Evolutionary conservation across 2,888 invertebrate species (phyloP).

Genomic region (Tillus elongatus): DNA sequence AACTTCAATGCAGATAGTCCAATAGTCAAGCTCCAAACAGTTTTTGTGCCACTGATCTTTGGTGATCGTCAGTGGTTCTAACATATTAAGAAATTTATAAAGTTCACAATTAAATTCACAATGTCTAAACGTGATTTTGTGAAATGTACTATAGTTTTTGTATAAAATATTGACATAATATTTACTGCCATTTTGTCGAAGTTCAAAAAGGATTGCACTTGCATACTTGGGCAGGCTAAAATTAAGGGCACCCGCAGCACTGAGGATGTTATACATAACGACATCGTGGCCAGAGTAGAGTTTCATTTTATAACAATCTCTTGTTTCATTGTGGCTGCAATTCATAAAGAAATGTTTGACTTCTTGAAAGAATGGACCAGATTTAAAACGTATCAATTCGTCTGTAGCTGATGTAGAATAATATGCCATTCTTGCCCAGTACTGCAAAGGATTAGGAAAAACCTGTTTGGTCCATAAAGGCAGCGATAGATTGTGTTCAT

Average conservation of each 20-base stretch:
- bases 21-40: too few relatives aligned
- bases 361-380: constrained; percentile 9
- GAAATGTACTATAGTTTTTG: too few relatives aligned
- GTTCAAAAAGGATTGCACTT: not conserved
- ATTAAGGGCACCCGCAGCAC: too few relatives aligned
- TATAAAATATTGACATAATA: too few relatives aligned
- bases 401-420: constrained; percentile 1
- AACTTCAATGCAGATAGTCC: too few relatives aligned
- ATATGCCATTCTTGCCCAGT: constrained; percentile 1
- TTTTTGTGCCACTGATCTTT: constrained; percentile 3
- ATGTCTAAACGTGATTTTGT: too few relatives aligned
- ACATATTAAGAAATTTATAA: constrained; percentile 5
- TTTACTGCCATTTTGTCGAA: constrained; percentile 5
- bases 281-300: too few relatives aligned
- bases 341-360: constrained; percentile 4
- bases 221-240: too few relatives aligned
- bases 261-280: too few relatives aligned
- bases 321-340: not conserved
- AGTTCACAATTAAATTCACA: constrained; percentile 9
- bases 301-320: too few relatives aligned
- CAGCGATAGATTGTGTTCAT: constrained; percentile 7
- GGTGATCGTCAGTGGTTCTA: constrained; percentile 8
- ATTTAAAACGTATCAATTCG: constrained; percentile 5
- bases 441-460: constrained; percentile 7
- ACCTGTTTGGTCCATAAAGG: constrained; percentile 10